Percentiles rank a stretch among this genome's conserved stretches.
These are phyloP conservation scores for Pristiophorus japonicus DNA, from an alignment of 2,113 vertebrate species.

Conservation along the genomic window DNA sequence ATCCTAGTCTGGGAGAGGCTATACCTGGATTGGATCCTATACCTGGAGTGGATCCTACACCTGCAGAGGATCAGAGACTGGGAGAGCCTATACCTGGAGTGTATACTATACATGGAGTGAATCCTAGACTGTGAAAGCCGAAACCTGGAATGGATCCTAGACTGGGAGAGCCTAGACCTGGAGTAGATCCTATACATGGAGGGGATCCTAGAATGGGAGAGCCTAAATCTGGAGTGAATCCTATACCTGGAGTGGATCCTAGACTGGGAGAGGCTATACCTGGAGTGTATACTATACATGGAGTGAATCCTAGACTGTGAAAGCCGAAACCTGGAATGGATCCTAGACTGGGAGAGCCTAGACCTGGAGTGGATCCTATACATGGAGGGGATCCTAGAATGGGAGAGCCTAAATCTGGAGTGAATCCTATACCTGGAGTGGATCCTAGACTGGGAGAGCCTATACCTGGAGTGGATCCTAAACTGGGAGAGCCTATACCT, in stretches of 20 bases:
- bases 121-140: too few relatives aligned
- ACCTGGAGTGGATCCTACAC: not conserved
- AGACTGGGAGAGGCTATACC: not conserved
- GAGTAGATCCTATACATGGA: too few relatives aligned
- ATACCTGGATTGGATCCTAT: too few relatives aligned
- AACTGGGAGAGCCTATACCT: not conserved
- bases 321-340: not conserved
- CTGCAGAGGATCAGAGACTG: too few relatives aligned
- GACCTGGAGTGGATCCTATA: not conserved
- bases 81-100: not conserved
- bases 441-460: not conserved
- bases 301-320: too few relatives aligned
- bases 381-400: too few relatives aligned
- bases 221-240: not conserved
- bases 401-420: too few relatives aligned
- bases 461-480: not conserved
- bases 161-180: not conserved
- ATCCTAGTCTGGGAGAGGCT: too few relatives aligned
- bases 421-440: not conserved
- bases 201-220: too few relatives aligned
- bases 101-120: not conserved
- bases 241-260: not conserved
- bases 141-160: not conserved
- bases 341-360: not conserved
- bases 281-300: not conserved